phyloP scores from a whole-genome alignment of 2,113 vertebrate species.

The Rafetus swinhoei region DNA sequence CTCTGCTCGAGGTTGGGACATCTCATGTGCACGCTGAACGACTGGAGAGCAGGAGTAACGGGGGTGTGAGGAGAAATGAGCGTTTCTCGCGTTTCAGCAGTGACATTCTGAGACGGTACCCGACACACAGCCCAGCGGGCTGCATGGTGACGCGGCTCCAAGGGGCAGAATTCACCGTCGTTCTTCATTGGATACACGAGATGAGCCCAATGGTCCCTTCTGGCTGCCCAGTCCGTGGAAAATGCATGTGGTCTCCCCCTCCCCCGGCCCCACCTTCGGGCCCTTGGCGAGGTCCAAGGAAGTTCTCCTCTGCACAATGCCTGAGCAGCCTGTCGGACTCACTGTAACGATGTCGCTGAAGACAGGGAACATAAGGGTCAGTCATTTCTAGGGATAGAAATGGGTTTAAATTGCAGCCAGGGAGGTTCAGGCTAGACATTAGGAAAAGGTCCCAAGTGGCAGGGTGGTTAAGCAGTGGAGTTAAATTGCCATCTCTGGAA shows the following conservation, averaged over 20 bases:
- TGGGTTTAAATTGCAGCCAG: too few relatives aligned
- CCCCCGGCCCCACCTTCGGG: rapidly evolving
- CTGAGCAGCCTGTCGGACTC: background rate
- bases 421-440: too few relatives aligned
- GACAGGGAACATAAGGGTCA: background rate
- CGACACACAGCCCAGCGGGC: background rate
- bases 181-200: background rate
- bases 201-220: background rate
- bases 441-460: too few relatives aligned
- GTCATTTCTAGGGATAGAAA: background rate
- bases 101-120: background rate
- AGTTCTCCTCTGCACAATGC: background rate
- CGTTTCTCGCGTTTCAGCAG: background rate
- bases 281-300: background rate
- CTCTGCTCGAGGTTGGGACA: rapidly evolving
- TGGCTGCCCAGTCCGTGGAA: background rate
- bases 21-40: background rate
- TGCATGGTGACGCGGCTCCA: background rate
- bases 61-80: background rate
- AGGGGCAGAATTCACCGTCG: background rate
- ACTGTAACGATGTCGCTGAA: background rate
- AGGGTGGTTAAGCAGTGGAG: too few relatives aligned
- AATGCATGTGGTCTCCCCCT: rapidly evolving
- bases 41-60: background rate
- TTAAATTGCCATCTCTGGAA: background rate